phyloP scores from a whole-genome alignment of 2,888 invertebrate genomes.

The Epinotia nisella region DNA sequence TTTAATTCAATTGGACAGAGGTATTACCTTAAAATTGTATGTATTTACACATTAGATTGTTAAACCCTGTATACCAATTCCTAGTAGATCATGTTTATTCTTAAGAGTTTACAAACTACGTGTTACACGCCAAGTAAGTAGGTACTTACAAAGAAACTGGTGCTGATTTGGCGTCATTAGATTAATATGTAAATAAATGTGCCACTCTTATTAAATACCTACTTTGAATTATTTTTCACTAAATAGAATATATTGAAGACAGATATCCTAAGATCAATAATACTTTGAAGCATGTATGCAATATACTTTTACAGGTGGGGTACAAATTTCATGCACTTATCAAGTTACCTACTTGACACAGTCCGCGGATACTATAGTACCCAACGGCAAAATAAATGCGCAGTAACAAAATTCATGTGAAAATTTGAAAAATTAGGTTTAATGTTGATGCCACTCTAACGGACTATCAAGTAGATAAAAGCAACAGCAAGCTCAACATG shows the following conservation, averaged over 20 bases:
- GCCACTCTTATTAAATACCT: not conserved
- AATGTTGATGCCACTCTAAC: not conserved
- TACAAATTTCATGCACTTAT: conserved; percentile 26
- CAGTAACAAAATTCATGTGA: not conserved
- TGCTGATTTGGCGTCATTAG: not conserved
- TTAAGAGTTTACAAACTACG: not conserved
- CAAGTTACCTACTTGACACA: not conserved
- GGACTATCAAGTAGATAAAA: conserved; percentile 12
- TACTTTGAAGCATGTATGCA: conserved; percentile 76
- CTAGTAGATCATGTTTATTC: too few relatives aligned
- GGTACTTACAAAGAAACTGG: not conserved
- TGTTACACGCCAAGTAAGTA: not conserved
- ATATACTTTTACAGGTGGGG: conserved; percentile 51
- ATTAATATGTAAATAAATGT: not conserved
- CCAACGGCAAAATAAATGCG: not conserved
- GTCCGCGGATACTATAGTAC: not conserved
- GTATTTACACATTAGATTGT: too few relatives aligned
- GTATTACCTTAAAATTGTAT: not conserved
- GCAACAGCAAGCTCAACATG: conserved; percentile 29
- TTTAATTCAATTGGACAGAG: not conserved
- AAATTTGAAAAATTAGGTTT: not conserved
- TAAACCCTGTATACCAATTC: too few relatives aligned
- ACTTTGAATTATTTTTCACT: not conserved
- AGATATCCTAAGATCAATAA: conserved; percentile 17
- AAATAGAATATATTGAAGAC: not conserved